A percentile compares a stretch with the other conserved stretches of the same genome.
These are phyloP conservation scores for Gopherus evgoodei DNA, from an alignment of 2,113 vertebrate species.

Conservation along the genomic window DNA sequence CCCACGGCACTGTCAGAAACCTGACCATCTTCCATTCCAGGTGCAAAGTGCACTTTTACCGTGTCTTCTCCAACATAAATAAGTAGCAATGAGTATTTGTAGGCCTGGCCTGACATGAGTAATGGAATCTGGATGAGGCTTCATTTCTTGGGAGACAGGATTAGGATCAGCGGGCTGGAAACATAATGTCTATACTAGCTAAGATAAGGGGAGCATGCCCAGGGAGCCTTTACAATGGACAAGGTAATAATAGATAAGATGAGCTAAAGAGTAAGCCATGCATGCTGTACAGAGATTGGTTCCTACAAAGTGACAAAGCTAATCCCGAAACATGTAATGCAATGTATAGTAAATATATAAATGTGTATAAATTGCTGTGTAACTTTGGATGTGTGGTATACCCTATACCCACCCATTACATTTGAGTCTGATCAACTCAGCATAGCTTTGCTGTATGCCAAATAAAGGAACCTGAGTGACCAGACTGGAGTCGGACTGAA, in stretches of 20 bases:
- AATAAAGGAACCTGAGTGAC: not conserved
- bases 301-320: not conserved
- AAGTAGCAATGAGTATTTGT: not conserved
- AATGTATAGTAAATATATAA: not conserved
- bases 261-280: not conserved
- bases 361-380: not conserved
- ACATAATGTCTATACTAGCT: not conserved
- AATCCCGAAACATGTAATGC: not conserved
- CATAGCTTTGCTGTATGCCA: not conserved
- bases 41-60: not conserved
- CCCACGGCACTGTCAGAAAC: not conserved
- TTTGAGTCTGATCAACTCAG: not conserved
- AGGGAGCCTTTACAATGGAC: not conserved
- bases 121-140: not conserved
- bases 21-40: not conserved
- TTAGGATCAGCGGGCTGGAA: not conserved
- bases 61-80: not conserved
- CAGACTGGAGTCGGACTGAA: not conserved
- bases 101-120: not conserved
- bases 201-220: not conserved
- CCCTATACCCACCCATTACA: not conserved
- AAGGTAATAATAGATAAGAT: not conserved
- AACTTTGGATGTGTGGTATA: not conserved
- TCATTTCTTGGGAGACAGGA: not conserved
- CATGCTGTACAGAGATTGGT: not conserved